Percentiles rank a stretch among this genome's conserved stretches.
Conservation (phyloP, 2,888 invertebrate genomes). For the Fragum whitleyi region DNA sequence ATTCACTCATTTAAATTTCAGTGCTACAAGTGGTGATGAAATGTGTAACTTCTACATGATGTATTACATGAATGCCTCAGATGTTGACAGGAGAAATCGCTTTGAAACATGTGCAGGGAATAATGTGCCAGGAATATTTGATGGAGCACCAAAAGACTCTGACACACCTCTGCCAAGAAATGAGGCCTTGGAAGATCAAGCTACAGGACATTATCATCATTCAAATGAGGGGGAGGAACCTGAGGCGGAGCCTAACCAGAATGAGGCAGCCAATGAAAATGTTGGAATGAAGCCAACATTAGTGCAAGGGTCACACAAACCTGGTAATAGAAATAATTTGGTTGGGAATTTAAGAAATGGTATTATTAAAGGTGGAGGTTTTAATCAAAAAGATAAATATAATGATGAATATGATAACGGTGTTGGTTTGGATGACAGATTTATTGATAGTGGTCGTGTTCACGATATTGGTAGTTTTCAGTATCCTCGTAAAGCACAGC, state of each 20-base stretch:
- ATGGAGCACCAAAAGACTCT: constrained; percentile 83
- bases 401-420: constrained; percentile 27
- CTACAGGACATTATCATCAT: constrained; percentile 69
- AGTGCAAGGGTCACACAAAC: neutral
- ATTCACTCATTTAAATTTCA: constrained; percentile 62
- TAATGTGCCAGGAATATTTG: constrained; percentile 71
- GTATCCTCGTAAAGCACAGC: constrained; percentile 5
- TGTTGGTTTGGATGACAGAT: constrained; percentile 10
- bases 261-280: constrained; percentile 17
- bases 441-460: neutral
- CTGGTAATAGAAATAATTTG: constrained; percentile 25
- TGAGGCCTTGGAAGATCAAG: constrained; percentile 82
- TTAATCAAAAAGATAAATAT: neutral
- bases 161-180: constrained; percentile 86
- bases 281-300: constrained; percentile 2
- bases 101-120: constrained; percentile 72
- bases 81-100: constrained; percentile 53
- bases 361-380: neutral
- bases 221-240: constrained; percentile 37
- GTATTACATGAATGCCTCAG: constrained; percentile 82
- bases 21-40: constrained; percentile 83
- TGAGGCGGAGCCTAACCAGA: constrained; percentile 1
- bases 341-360: constrained; percentile 5
- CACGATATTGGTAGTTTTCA: constrained; percentile 1
- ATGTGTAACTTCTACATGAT: constrained; percentile 86